phyloP scores from a whole-genome alignment of 2,797 vertebrate species.

The Cottoperca gobio region DNA sequence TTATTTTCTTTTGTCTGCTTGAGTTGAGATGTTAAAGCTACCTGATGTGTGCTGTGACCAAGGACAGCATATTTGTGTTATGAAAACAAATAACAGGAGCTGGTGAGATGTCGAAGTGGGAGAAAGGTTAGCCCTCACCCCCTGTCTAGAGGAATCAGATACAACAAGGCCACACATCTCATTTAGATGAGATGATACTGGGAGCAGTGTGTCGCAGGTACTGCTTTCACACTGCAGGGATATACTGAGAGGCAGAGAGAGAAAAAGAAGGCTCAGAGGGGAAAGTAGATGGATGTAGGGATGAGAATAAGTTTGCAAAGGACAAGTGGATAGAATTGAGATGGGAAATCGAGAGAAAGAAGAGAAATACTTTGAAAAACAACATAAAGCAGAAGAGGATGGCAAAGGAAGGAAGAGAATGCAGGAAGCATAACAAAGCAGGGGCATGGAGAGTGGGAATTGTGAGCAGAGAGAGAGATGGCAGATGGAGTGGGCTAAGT shows the following conservation, averaged over 20 bases:
- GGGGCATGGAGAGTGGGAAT: slow-evolving; percentile 62
- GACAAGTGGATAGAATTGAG: slow-evolving; percentile 59
- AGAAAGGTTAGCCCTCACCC: slow-evolving; percentile 69
- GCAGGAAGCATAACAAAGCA: slow-evolving; percentile 71
- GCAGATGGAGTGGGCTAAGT: slow-evolving; percentile 77
- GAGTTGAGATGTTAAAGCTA: slow-evolving; percentile 46
- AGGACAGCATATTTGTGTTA: slow-evolving; percentile 57
- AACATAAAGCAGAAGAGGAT: slow-evolving; percentile 56
- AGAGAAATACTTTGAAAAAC: slow-evolving; percentile 52
- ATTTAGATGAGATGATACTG: slow-evolving; percentile 79
- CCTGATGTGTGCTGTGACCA: slow-evolving; percentile 51
- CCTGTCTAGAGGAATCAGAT: slow-evolving; percentile 75
- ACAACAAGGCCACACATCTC: slow-evolving; percentile 71
- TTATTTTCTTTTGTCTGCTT: slow-evolving; percentile 42
- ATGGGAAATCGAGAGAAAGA: slow-evolving; percentile 33
- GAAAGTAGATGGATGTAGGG: slow-evolving; percentile 47
- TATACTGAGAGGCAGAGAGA: slow-evolving; percentile 31
- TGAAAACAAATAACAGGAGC: slow-evolving; percentile 69
- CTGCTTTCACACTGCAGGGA: slow-evolving; percentile 65
- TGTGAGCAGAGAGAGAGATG: slow-evolving; percentile 62
- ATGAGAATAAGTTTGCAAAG: slow-evolving; percentile 59
- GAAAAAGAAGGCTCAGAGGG: slow-evolving; percentile 37
- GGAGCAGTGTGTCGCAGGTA: slow-evolving; percentile 73
- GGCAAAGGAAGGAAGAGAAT: slow-evolving; percentile 54
- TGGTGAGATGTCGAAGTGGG: slow-evolving; percentile 56